Conservation (phyloP, 2,113 vertebrate species). For the Onychostoma macrolepis region DNA sequence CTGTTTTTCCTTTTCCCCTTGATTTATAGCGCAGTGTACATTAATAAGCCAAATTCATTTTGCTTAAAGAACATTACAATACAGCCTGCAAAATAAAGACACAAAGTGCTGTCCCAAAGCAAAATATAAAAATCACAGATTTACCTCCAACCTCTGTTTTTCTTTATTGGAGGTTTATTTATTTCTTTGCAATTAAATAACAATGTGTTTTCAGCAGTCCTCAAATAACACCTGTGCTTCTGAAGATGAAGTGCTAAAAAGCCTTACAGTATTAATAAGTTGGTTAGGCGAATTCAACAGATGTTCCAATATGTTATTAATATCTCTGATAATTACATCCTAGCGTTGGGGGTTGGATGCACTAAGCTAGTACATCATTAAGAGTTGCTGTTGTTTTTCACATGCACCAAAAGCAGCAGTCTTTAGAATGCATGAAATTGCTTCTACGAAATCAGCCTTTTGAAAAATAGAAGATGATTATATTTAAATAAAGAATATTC, state of each 20-base stretch:
- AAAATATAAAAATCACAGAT: background rate
- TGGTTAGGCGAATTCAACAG: conserved; percentile 27
- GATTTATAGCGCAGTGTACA: background rate
- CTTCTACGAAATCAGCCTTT: conserved; percentile 64
- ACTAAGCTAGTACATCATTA: conserved; percentile 40
- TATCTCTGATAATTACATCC: conserved; percentile 30
- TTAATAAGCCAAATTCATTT: background rate
- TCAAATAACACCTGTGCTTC: conserved; percentile 16
- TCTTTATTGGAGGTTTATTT: background rate
- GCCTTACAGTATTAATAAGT: conserved; percentile 1
- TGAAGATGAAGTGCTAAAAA: conserved; percentile 16
- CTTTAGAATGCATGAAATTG: conserved; percentile 73
- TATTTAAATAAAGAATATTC: conserved; percentile 55
- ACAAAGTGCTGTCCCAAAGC: background rate
- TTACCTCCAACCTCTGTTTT: background rate
- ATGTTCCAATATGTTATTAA: conserved; percentile 41
- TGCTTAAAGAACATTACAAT: background rate
- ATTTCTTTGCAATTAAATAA: conserved; percentile 25
- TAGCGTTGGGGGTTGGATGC: background rate
- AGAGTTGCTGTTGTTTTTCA: conserved; percentile 59
- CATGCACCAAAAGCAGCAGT: conserved; percentile 59
- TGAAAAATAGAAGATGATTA: conserved; percentile 61
- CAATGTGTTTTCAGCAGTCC: background rate
- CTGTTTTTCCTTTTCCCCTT: background rate
- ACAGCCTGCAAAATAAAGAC: background rate